A percentile compares a stretch with the other conserved stretches of the same genome.
Conservation (phyloP, 2,888 invertebrate genomes). For the Esperia sulphurella region DNA sequence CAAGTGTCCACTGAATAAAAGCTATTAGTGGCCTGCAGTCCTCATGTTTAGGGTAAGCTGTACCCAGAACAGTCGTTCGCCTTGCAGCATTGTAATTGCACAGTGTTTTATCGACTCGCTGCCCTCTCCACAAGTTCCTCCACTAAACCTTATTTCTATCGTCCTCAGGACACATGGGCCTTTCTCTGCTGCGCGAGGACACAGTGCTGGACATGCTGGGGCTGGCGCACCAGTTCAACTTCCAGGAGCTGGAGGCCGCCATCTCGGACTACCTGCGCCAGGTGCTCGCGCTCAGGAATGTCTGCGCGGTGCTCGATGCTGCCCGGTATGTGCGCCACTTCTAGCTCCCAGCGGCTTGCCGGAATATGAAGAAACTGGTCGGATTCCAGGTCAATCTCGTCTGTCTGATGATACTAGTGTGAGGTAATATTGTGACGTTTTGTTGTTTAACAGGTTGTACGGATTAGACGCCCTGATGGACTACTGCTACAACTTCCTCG, state of each 20-base stretch:
- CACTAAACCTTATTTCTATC: no score
- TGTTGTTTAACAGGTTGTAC: conserved; percentile 68
- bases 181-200: conserved; percentile 83
- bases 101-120: no score
- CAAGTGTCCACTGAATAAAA: no score
- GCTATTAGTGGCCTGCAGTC: no score
- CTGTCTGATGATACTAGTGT: no score
- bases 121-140: no score
- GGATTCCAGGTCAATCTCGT: no score
- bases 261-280: conserved; percentile 96
- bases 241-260: conserved; percentile 92
- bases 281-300: conserved; percentile 91
- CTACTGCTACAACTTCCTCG: conserved; percentile 94
- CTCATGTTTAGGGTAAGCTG: no score
- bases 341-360: no score
- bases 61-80: no score
- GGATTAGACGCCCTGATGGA: conserved; percentile 82
- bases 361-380: no score
- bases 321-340: conserved; percentile 76
- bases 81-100: no score
- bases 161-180: conserved; percentile 80
- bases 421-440: neutral
- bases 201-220: conserved; percentile 87
- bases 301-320: conserved; percentile 96
- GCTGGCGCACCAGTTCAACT: conserved; percentile 97